These are phyloP conservation scores for Glyphotaelius pellucidus DNA, from an alignment of 2,888 invertebrate genomes.

Conservation along the genomic window DNA sequence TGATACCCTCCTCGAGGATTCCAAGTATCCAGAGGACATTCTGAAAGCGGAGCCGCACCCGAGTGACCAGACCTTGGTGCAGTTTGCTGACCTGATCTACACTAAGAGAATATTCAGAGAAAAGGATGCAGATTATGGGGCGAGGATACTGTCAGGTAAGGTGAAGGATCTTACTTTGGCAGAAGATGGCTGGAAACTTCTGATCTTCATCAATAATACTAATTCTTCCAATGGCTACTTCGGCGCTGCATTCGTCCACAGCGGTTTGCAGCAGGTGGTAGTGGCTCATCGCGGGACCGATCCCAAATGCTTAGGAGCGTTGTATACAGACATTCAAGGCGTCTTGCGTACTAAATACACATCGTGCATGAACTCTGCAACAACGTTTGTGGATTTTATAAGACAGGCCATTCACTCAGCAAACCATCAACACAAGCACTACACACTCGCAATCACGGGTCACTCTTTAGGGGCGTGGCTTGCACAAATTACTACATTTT, in stretches of 20 bases:
- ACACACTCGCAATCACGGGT: background rate
- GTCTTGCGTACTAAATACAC: background rate
- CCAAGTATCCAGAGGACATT: background rate
- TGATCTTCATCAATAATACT: background rate
- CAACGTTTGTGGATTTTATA: background rate
- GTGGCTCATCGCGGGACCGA: background rate
- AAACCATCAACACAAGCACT: background rate
- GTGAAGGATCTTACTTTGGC: too few species aligned
- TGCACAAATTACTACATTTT: background rate
- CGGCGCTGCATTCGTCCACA: background rate
- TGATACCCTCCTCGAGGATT: background rate
- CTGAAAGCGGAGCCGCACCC: background rate
- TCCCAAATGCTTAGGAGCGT: background rate
- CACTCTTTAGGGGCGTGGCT: conserved; percentile 11
- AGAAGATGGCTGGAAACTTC: background rate
- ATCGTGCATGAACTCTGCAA: background rate
- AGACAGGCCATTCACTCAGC: background rate
- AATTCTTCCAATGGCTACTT: background rate
- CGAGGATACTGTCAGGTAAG: background rate
- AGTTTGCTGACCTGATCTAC: background rate
- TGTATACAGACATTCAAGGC: background rate
- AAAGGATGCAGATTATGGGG: background rate
- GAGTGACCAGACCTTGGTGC: background rate
- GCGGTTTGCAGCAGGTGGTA: background rate
- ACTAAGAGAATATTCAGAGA: background rate